phyloP scores from a whole-genome alignment of 2,113 vertebrate genomes.

The Ranitomeya imitator region DNA sequence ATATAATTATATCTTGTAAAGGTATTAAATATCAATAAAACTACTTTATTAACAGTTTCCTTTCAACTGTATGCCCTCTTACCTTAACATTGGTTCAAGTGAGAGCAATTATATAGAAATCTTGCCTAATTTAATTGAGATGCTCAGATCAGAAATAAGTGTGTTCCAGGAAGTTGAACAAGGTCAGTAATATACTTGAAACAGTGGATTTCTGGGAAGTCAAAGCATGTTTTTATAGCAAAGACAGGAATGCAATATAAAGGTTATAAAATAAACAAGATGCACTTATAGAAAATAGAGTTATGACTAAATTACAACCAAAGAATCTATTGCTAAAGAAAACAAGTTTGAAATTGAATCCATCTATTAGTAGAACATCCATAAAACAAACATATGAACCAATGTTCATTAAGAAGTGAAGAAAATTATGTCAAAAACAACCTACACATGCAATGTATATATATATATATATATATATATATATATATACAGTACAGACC shows the following conservation, averaged over 20 bases:
- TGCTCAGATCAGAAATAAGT: conserved; percentile 4
- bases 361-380: not conserved
- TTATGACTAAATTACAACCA: not conserved
- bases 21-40: not conserved
- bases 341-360: conserved; percentile 1
- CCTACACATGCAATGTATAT: not conserved
- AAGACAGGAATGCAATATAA: conserved; percentile 15
- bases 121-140: not conserved
- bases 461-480: no score
- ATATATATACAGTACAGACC: no score
- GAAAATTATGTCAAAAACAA: not conserved
- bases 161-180: conserved; percentile 29
- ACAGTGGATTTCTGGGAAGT: conserved; percentile 31
- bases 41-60: not conserved
- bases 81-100: not conserved
- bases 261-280: conserved; percentile 36
- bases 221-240: not conserved
- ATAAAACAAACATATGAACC: not conserved
- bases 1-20: not conserved
- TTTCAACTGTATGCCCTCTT: not conserved
- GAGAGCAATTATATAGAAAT: conserved; percentile 13
- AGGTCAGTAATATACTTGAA: conserved; percentile 37
- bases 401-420: not conserved
- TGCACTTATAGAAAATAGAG: conserved; percentile 15
- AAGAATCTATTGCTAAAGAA: not conserved